Evolutionary conservation across 1,140 invertebrate species (phyloP), one percentile per base, ranked within the genome.

Genomic region (Eciton burchellii): DNA sequence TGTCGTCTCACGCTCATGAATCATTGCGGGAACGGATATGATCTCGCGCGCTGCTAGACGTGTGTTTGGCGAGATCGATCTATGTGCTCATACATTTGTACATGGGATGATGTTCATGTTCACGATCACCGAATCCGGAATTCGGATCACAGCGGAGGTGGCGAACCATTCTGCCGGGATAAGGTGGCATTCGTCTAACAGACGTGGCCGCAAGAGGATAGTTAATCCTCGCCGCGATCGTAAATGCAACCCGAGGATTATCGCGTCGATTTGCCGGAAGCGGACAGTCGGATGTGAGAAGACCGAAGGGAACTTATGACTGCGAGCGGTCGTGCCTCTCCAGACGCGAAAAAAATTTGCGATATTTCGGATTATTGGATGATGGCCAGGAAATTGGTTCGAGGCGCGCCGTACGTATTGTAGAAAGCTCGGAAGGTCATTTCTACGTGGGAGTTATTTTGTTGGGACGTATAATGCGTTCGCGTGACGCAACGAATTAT

Each of bases 1-100:
- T 21, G 62, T 56, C 49, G 63, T 11, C 74, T 70, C 63, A 49
- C 52, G 74, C 56, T 70, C 77, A 79, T 87, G 84, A 83, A 87
- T 87, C 84, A 86, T 59, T 52, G 21, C 35, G 81, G 65, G 29
- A 79, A 83, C 49, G 85, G 85, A 83, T 77, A 86, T 81, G 54
- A 79, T 85, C 71, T 71, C 83, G 43, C 43, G 63, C 49, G 24
- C 49, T 19, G 49, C 41, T n/a, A n/a, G 41, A 68, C 41, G 47
- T 82, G 72, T 68, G 65, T 82, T 12, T 29, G 49, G n/a, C 26
- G 41, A 71, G 45, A 82, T 49, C 52, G n/a, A 43, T 52, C 29
- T 70, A 21, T 8, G 19, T 24, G 54, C 47, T 12, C 35, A 26
- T 41, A 35, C 66, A 29, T 26, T 83, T 41, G 35, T 49, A 24